Percentiles rank a stretch among this genome's conserved stretches.
These are phyloP conservation scores for Leptopilina boulardi DNA, from an alignment of 1,140 invertebrate species.

Conservation along the genomic window DNA sequence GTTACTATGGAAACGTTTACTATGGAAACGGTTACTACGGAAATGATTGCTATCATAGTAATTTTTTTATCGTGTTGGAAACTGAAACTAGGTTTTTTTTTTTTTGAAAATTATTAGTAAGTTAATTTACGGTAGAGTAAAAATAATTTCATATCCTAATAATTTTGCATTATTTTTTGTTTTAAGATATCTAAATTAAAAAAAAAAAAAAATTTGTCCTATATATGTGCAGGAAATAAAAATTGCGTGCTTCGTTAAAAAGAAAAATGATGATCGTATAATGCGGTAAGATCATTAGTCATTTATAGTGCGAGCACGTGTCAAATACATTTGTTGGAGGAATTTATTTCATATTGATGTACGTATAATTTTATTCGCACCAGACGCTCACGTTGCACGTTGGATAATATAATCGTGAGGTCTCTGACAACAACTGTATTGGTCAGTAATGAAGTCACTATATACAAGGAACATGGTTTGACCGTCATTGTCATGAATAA, in stretches of 20 bases:
- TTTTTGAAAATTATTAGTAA: too few species aligned
- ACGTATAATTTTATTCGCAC: constrained; percentile 37
- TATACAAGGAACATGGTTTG: constrained; percentile 34
- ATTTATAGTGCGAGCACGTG: background rate
- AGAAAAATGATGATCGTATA: constrained; percentile 2
- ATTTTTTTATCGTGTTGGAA: too few species aligned
- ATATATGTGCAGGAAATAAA: background rate
- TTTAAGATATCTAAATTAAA: too few species aligned
- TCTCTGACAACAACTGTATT: constrained; percentile 31
- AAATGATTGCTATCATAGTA: too few species aligned
- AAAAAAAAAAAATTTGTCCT: too few species aligned
- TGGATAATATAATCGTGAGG: constrained; percentile 2
- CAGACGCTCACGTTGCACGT: constrained; percentile 39
- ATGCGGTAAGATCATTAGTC: background rate
- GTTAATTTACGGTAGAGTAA: too few species aligned
- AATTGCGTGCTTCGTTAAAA: background rate
- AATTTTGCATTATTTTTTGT: too few species aligned
- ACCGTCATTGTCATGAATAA: constrained; percentile 39
- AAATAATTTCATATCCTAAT: too few species aligned
- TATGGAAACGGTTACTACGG: too few species aligned
- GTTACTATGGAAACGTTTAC: too few species aligned
- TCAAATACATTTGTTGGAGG: background rate
- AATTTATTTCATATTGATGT: background rate
- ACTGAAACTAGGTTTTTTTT: too few species aligned
- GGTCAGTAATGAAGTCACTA: background rate